These are phyloP conservation scores for Pristionchus arcanus DNA, from an alignment of 2,888 invertebrate genomes.

Conservation along the genomic window DNA sequence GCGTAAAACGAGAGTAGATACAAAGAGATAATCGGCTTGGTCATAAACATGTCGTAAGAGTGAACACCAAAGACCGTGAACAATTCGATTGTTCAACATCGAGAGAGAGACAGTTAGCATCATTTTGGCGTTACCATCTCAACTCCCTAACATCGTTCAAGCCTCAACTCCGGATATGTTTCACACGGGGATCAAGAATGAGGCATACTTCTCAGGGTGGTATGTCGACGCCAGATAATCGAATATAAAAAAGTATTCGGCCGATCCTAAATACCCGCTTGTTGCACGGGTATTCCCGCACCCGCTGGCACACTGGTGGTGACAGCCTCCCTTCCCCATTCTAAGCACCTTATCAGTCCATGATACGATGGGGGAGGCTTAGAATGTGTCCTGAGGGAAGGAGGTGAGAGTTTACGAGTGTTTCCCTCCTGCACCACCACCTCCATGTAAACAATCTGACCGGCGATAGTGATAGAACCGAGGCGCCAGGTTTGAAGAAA, in stretches of 20 bases:
- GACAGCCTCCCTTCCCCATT: background rate
- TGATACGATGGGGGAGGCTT: background rate
- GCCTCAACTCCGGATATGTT: too few relatives aligned
- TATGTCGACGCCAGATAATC: too few relatives aligned
- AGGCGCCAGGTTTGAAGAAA: background rate
- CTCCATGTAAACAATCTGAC: background rate
- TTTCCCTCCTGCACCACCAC: background rate
- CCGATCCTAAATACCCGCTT: too few relatives aligned
- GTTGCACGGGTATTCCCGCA: background rate
- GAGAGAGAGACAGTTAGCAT: background rate
- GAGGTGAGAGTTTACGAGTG: slow-evolving; percentile 17
- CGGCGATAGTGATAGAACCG: background rate
- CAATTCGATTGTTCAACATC: background rate
- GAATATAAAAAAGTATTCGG: too few relatives aligned
- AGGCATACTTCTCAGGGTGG: too few relatives aligned
- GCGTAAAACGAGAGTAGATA: background rate
- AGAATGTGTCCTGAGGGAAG: slow-evolving; percentile 15
- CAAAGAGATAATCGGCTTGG: background rate
- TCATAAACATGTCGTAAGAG: background rate
- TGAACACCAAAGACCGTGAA: background rate
- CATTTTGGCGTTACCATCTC: background rate
- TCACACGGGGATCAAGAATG: too few relatives aligned
- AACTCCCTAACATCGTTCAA: too few relatives aligned
- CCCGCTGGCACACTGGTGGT: background rate
- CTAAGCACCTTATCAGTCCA: slow-evolving; percentile 8